Evolutionary conservation across 2,113 vertebrate genomes (phyloP).

Genomic region (Carettochelys insculpta): DNA sequence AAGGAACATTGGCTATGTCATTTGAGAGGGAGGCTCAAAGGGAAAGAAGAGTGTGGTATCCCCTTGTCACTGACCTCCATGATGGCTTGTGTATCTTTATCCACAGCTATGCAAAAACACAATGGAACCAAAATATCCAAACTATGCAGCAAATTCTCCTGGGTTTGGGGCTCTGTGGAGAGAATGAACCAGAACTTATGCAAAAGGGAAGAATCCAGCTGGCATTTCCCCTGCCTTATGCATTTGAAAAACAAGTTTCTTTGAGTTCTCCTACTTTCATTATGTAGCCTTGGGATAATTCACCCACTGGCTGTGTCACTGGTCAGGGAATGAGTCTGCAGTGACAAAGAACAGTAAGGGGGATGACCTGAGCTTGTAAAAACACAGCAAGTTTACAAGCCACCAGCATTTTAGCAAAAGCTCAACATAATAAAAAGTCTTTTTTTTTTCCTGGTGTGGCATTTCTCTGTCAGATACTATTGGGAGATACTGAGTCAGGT

Average conservation of each 20-base stretch:
- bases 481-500: too few relatives aligned
- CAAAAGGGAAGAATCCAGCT: not conserved
- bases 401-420: not conserved
- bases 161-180: not conserved
- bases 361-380: not conserved
- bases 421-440: not conserved
- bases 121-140: rapidly evolving
- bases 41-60: rapidly evolving
- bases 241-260: not conserved
- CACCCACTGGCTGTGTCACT: not conserved
- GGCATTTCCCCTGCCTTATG: not conserved
- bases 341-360: not conserved
- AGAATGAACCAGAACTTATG: not conserved
- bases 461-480: not conserved
- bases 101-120: not conserved
- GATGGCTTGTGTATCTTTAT: not conserved
- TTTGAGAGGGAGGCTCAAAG: not conserved
- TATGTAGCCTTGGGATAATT: not conserved
- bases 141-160: not conserved
- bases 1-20: too few relatives aligned
- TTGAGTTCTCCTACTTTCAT: not conserved
- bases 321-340: not conserved
- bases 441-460: not conserved
- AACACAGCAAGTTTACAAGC: not conserved
- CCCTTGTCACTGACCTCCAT: not conserved